Base-by-base conservation (phyloP, 2,113 vertebrate species). In the Percopsis transmontana region DNA sequence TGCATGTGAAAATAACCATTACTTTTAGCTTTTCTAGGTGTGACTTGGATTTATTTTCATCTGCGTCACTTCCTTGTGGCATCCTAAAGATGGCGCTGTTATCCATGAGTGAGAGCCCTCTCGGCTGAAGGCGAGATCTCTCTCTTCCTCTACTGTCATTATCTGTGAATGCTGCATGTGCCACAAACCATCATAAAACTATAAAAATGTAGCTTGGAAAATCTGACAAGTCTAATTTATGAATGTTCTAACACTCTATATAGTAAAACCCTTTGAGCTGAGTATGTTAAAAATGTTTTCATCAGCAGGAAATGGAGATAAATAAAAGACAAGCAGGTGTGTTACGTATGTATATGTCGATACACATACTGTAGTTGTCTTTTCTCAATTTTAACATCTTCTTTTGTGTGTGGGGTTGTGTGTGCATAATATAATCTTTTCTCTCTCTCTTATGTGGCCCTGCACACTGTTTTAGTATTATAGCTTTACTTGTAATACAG, bases 41-140 rank as follows among this genome's bases (percentile, higher is more conserved):
- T 24, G 12, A 57, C 10, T 69, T 62, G 13, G 42, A 45, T 56
- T 27, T 9, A 14, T 18, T 53, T 6, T n/a, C 27, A 18, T 40
- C 68, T 33, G 52, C 59, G 51, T 33, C 38, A 40, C 44, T 18
- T 71, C 4, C 48, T 18, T 7, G 2, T 23, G 9, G 14, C 14
- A 2, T 54, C 84, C 92, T 62, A 79, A 71, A 91, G 91, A 90
- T 88, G 91, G 89, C 40, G 87, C 82, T 88, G 77, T 86, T 80
- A 64, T 10, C 88, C 88, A 85, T 33, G 62, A 55, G 58, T 86
- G 75, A 39, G 59, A 51, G 9, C 10, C 8, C 52, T 70, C 50
- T 51, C 53, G 65, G 57, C 53, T 58, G 56, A 62, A 65, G 55
- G 52, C 12, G 23, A 45, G 74, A 81, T 63, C 51, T 23, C 58